Base-by-base conservation (phyloP, 2,797 vertebrate genomes). In the Characodon lateralis region DNA sequence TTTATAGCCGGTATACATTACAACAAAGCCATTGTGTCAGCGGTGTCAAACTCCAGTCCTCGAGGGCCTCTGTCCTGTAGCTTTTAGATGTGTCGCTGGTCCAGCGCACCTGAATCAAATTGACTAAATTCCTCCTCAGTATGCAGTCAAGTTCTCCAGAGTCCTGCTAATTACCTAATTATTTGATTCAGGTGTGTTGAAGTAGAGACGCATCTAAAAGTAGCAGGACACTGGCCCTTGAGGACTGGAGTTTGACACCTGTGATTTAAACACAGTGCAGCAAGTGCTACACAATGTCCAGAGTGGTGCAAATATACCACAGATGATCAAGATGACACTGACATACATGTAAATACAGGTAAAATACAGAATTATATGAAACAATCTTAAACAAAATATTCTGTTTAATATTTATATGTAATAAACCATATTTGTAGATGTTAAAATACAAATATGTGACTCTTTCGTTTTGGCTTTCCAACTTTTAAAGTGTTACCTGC, bases 261-360 rank as follows among this genome's bases (percentile, higher is more conserved):
- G 35, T 35, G 35, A 84, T 76, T 81, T 80, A 72, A 77, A 65
- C 41, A 70, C 66, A 5, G 6, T 24, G 20, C 53, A 55, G 53
- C 6, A 48, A 48, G 12, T 48, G 12, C 48, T 48, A 48, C 2
- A 13, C 22, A 22, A 24, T 55, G 53, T 55, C 10, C 35, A 66
- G 10, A 12, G 63, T 24, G 35, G 63, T 66, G 35, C 9, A 41
- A 41, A 41, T 20, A 24, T 39, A 2, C 35, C 20, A 22, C 1
- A 24, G 63, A 20, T 66, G 35, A 39, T 56, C 41, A 56, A 26
- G 50, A 78, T 20, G 2, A 31, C 56, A 73, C 43, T n/a, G 68
- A 9, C 53, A 80, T 48, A 41, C 46, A 41, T 39, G 41, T 20
- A 53, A 12, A 50, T 51, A 24, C 14, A 51, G 51, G 2, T 53